phyloP scores from a whole-genome alignment of 1,140 invertebrate species.

The Ooceraea biroi region DNA sequence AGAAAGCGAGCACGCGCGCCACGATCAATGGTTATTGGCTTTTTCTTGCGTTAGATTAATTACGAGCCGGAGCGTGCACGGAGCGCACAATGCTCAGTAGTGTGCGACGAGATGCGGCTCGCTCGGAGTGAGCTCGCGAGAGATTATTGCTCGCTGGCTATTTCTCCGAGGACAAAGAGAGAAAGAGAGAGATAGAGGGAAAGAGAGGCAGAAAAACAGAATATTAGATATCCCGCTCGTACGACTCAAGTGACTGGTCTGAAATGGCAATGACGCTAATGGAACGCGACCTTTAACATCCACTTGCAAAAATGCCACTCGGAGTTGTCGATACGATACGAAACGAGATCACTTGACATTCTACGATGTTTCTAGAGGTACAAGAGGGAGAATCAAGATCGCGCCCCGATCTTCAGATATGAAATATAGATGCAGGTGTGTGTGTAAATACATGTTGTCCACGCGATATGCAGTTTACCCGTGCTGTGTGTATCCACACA shows the following conservation, averaged over 20 bases:
- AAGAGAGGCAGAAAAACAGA: not conserved
- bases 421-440: not conserved
- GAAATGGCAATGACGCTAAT: not conserved
- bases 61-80: not conserved
- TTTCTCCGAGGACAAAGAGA: not conserved
- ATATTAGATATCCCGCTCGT: not conserved
- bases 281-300: constrained; percentile 1
- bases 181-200: no score
- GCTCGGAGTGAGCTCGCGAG: not conserved
- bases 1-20: constrained; percentile 19
- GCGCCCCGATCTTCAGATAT: constrained; percentile 3
- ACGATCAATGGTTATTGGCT: not conserved
- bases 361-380: not conserved
- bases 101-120: no score
- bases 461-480: not conserved
- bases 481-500: constrained; percentile 23
- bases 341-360: constrained; percentile 3
- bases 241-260: not conserved
- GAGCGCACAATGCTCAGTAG: not conserved
- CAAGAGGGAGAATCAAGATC: not conserved
- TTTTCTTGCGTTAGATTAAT: constrained; percentile 34
- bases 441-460: not conserved
- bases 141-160: not conserved
- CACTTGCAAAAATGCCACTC: constrained; percentile 1
- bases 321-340: not conserved